Evolutionary conservation across 2,888 invertebrate species (phyloP), one percentile per base, ranked within the genome.

Genomic region (Cerastoderma edule): DNA sequence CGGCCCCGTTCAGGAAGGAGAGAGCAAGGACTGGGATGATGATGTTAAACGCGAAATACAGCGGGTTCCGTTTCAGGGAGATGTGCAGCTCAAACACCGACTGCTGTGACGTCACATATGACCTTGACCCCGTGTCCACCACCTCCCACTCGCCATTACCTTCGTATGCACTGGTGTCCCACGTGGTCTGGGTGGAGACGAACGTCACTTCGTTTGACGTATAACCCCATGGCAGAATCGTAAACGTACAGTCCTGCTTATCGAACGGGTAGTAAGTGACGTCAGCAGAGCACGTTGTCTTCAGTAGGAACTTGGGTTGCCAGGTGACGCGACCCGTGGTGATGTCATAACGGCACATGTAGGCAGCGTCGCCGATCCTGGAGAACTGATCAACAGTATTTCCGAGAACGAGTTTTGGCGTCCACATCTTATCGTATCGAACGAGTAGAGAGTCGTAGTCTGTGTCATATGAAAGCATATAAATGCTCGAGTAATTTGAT

Each of bases 81-180:
- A 79, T 30, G 8, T 57, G 30, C 22, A 75, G 50, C 22, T 30
- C 44, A 19, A 69, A 24, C 10, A 27, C 32, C 4, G 67, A 67
- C 39, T 67, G 54, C 3, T n/a, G 22, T 2, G 10, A 24, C 1
- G 4, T 24, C 1, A 33, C 27, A 28, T 27, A 27, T 19, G 69
- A 69, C 48, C 32, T 66, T 10, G 72, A 50, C 0, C 39, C 35
- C 32, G 79, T 75, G 24, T 67, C 63, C 6, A 69, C 32, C 1
- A 79, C 22, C 2, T 27, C 39, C 79, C 79, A 79, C 27, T 69
- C 72, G 5, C 75, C 79, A 46, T 69, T 72, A 27, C 27, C 69
- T 35, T 70, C 72, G 19, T 63, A 75, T 1, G 32, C 28, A 4
- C 33, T 28, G 4, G 57, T 6, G 24, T 67, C 50, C 75, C 75